Evolutionary conservation across 1,140 invertebrate species (phyloP).

Genomic region (Drusus annulatus): DNA sequence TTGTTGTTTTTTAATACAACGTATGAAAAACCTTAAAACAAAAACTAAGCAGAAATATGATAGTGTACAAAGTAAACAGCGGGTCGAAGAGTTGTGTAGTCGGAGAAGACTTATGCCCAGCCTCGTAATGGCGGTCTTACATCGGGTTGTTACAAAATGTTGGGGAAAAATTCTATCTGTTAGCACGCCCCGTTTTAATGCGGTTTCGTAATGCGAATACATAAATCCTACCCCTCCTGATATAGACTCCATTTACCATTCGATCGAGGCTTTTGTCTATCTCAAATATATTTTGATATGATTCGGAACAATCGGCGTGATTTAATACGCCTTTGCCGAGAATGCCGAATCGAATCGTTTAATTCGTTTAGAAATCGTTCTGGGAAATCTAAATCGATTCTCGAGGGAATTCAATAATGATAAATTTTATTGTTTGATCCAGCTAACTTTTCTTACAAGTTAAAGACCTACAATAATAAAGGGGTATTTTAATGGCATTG

Average conservation of each 20-base stretch:
- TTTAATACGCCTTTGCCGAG: constrained; percentile 21
- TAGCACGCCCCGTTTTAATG: constrained; percentile 50
- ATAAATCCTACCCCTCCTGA: constrained; percentile 44
- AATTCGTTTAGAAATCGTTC: constrained; percentile 25
- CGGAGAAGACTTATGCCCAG: neutral
- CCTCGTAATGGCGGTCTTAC: constrained; percentile 11
- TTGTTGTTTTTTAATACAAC: no score
- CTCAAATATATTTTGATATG: constrained; percentile 32
- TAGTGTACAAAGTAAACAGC: no score
- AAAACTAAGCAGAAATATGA: no score
- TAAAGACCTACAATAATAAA: no score
- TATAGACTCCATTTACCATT: constrained; percentile 40
- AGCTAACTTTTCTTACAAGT: no score
- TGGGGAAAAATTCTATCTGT: constrained; percentile 46
- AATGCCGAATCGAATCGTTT: constrained; percentile 31
- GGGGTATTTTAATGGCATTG: no score
- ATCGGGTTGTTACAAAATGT: constrained; percentile 20
- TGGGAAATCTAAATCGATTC: constrained; percentile 24
- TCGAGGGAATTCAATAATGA: constrained; percentile 20
- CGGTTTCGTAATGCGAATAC: constrained; percentile 32
- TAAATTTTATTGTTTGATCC: neutral
- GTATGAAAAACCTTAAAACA: no score
- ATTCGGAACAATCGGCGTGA: constrained; percentile 34
- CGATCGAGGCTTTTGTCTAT: constrained; percentile 34
- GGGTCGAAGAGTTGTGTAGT: no score